phyloP scores from a whole-genome alignment of 2,113 vertebrate species.

The Clarias macrocephalus region DNA sequence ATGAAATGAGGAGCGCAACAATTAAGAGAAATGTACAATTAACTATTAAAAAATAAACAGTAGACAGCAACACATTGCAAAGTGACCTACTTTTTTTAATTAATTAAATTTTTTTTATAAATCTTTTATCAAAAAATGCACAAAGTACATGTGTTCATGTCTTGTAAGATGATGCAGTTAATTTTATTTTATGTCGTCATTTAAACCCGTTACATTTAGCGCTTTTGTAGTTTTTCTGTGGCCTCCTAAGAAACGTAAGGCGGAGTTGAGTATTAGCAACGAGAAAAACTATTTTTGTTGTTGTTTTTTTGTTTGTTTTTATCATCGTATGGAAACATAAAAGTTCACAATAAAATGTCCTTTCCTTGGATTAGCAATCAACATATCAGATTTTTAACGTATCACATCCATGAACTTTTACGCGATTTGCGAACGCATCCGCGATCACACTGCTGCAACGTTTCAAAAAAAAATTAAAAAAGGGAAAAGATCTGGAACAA shows the following conservation, averaged over 20 bases:
- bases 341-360: background rate
- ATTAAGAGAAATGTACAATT: too few relatives aligned
- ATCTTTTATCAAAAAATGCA: background rate
- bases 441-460: background rate
- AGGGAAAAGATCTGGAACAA: background rate
- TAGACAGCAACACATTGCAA: too few relatives aligned
- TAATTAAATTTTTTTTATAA: background rate
- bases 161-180: background rate
- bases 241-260: background rate
- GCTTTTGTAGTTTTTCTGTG: background rate
- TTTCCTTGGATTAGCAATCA: background rate
- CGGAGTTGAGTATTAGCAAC: background rate
- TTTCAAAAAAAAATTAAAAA: background rate
- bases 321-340: background rate
- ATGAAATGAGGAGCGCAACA: too few relatives aligned
- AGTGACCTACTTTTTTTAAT: background rate
- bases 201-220: background rate
- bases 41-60: too few relatives aligned
- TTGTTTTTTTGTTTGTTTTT: too few relatives aligned
- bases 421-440: background rate
- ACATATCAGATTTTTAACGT: background rate
- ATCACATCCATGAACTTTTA: background rate
- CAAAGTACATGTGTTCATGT: background rate
- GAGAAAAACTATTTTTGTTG: background rate
- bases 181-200: background rate